Conservation (phyloP, 1,140 invertebrate genomes). For the Neodiprion pinetum region DNA sequence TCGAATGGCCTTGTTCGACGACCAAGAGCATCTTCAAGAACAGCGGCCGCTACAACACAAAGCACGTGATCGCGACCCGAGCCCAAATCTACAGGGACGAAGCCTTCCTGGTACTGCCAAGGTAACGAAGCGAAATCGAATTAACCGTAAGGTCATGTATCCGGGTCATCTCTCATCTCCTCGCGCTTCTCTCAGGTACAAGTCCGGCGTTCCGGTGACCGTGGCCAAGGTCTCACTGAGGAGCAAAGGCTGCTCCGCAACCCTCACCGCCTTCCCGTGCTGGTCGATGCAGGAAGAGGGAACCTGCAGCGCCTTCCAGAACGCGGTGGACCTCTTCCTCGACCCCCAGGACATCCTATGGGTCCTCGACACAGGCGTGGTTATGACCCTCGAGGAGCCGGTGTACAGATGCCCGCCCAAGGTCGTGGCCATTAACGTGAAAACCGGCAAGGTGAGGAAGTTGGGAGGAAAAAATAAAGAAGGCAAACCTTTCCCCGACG, state of each 20-base stretch:
- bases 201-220: conserved; percentile 64
- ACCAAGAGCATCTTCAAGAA: conserved; percentile 63
- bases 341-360: conserved; percentile 65
- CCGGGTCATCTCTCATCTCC: background rate
- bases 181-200: conserved; percentile 34
- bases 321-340: conserved; percentile 67
- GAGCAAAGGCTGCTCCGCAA: conserved; percentile 53
- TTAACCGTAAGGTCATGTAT: background rate
- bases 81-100: conserved; percentile 64
- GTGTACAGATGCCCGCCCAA: conserved; percentile 64
- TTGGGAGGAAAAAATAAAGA: background rate
- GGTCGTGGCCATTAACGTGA: conserved; percentile 64
- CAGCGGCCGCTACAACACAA: conserved; percentile 63
- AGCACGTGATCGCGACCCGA: conserved; percentile 68
- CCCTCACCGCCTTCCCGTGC: conserved; percentile 63
- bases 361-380: conserved; percentile 68
- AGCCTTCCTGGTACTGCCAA: conserved; percentile 63
- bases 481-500: too few relatives aligned
- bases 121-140: conserved; percentile 46
- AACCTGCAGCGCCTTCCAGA: conserved; percentile 65
- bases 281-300: conserved; percentile 69
- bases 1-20: conserved; percentile 64
- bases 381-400: conserved; percentile 64
- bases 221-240: conserved; percentile 60
- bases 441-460: conserved; percentile 58